phyloP scores from a whole-genome alignment of 1,140 invertebrate genomes.

The Batillaria attramentaria region DNA sequence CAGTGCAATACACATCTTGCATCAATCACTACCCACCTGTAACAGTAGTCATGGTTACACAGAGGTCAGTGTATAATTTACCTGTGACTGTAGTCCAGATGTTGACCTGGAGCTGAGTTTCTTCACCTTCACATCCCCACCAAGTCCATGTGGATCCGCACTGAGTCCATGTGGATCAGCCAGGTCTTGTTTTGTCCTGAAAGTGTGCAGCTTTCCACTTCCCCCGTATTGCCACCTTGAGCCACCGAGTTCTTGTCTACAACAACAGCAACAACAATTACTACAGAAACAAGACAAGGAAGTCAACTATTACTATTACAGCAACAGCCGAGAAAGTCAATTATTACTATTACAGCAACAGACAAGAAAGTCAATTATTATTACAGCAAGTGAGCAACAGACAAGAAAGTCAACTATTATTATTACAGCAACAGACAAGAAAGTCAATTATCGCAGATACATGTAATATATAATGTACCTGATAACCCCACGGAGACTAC shows the following conservation, averaged over 20 bases:
- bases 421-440: background rate
- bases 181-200: conserved; percentile 72
- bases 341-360: background rate
- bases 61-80: no score
- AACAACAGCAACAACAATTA: conserved; percentile 23
- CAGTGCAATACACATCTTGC: no score
- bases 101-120: no score
- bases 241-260: conserved; percentile 61
- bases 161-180: conserved; percentile 54
- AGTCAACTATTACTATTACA: background rate
- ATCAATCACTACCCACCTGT: no score
- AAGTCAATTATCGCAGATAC: background rate
- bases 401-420: background rate
- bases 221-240: conserved; percentile 62
- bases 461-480: conserved; percentile 36
- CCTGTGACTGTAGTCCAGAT: no score
- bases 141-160: no score
- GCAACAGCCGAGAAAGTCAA: background rate
- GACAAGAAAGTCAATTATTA: background rate
- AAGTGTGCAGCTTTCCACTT: conserved; percentile 53
- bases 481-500: conserved; percentile 43
- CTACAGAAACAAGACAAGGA: background rate
- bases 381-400: background rate
- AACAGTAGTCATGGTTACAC: no score
- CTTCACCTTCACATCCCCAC: no score